phyloP scores from a whole-genome alignment of 2,888 invertebrate species.

The Tyria jacobaeae region DNA sequence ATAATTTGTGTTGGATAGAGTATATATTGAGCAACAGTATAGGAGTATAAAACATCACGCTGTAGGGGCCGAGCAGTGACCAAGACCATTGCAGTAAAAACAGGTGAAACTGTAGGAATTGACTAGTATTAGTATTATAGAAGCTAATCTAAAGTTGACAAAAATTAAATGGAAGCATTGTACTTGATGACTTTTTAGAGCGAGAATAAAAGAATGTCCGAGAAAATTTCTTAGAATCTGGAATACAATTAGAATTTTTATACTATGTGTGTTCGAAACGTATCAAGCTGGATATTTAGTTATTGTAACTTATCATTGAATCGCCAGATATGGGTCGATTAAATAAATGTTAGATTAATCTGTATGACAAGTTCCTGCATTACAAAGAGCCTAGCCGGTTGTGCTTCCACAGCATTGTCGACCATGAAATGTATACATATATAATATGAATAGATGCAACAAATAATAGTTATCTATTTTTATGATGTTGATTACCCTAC shows the following conservation, averaged over 20 bases:
- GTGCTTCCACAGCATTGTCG: conserved; percentile 22
- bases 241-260: neutral
- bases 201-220: no score
- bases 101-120: no score
- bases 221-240: no score
- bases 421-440: conserved; percentile 48
- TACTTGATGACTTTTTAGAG: no score
- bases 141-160: no score
- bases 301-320: neutral
- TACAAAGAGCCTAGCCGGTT: conserved; percentile 27
- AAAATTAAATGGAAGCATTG: no score
- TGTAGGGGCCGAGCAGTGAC: no score
- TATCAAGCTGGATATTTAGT: neutral
- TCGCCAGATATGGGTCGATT: conserved; percentile 2
- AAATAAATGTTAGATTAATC: conserved; percentile 11
- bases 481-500: conserved; percentile 55
- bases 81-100: no score
- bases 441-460: conserved; percentile 44
- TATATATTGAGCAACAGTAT: no score
- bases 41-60: no score
- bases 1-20: no score
- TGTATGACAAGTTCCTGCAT: conserved; percentile 27
- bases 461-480: conserved; percentile 49
- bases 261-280: neutral
- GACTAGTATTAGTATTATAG: no score